Percentiles rank a stretch among this genome's conserved stretches.
Conservation (phyloP, 2,888 invertebrate genomes). For the Dendrolimus houi region DNA sequence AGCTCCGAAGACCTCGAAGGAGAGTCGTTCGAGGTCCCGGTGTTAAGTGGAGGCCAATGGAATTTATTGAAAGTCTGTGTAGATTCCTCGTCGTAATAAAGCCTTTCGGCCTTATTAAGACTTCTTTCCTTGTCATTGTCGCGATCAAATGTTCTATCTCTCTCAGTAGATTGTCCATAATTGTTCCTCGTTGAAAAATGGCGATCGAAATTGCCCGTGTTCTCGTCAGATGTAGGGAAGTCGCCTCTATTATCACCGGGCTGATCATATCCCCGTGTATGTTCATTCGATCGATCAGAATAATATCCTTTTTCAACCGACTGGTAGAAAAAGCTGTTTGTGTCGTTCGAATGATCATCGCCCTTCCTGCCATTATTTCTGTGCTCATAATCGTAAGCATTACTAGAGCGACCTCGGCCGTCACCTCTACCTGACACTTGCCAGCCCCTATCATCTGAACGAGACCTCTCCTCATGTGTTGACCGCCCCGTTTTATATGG, state of each 20-base stretch:
- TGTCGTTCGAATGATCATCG: too few species aligned
- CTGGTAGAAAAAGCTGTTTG: too few species aligned
- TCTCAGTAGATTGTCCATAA: not conserved
- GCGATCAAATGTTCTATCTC: not conserved
- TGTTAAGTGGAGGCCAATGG: not conserved
- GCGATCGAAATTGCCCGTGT: not conserved
- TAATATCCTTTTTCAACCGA: too few species aligned
- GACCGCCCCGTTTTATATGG: not conserved
- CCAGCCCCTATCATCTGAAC: not conserved
- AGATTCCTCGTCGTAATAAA: not conserved
- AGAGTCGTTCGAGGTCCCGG: not conserved
- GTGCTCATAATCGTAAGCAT: not conserved
- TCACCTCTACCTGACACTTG: not conserved
- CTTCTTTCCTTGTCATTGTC: constrained; percentile 1
- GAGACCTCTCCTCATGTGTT: not conserved
- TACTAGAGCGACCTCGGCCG: not conserved
- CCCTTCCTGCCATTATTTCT: not conserved
- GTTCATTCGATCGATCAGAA: too few species aligned
- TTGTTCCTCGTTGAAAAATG: not conserved
- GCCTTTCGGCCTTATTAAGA: not conserved
- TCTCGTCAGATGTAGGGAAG: not conserved
- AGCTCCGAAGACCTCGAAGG: not conserved
- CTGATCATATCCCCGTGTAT: not conserved
- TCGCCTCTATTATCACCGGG: not conserved
- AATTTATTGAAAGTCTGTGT: not conserved